Base-by-base conservation (phyloP, 2,797 vertebrate species). In the Coregonus sp. region DNA sequence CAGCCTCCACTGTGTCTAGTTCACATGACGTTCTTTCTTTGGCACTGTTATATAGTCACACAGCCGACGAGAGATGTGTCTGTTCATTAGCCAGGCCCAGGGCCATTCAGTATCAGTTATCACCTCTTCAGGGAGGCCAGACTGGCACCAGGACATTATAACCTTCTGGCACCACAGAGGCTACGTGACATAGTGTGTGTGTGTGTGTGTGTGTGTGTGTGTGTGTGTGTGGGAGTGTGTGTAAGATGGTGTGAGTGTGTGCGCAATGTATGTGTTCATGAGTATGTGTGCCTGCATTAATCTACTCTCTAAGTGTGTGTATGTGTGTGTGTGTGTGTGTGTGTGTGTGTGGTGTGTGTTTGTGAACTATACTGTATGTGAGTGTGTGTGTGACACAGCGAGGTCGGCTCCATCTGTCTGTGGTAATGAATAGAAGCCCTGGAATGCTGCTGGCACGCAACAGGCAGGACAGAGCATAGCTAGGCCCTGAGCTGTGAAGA, bases 381-480 rank as follows among this genome's bases (percentile, higher is more conserved):
- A 35, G 33, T 33, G 31, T 37, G 33, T 9, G 70, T 29, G 70
- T 15, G 47, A 50, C 68, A 18, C 47, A 67, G 35, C 40, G 47
- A 73, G 51, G 18, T 11, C 3, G 72, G 31, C 72, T 73, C 54
- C 72, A 56, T 73, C 52, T 73, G 51, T 73, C 72, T 56, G 70
- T 72, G 70, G 70, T 72, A 72, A 72, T 72, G 70, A 72, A 72
- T 72, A 72, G 70, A 72, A 72, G 70, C 70, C 70, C 70, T 72
- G 70, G 70, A 72, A 72, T 72, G 70, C 29, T 72, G 50, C 70
- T 70, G 47, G 14, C 70, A 52, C n/a, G 40, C 40, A 47, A 37
- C 20, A 71, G 47, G n/a, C 11, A 70, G 67, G 7, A 9, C 52
- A 25, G 68, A 11, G 33, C 56, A 35, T n/a, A 71, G 59, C n/a